A percentile compares a stretch with the other conserved stretches of the same genome.
These are phyloP conservation scores for Prionailurus viverrinus DNA, from an alignment of 2,113 vertebrate genomes.

Conservation along the genomic window DNA sequence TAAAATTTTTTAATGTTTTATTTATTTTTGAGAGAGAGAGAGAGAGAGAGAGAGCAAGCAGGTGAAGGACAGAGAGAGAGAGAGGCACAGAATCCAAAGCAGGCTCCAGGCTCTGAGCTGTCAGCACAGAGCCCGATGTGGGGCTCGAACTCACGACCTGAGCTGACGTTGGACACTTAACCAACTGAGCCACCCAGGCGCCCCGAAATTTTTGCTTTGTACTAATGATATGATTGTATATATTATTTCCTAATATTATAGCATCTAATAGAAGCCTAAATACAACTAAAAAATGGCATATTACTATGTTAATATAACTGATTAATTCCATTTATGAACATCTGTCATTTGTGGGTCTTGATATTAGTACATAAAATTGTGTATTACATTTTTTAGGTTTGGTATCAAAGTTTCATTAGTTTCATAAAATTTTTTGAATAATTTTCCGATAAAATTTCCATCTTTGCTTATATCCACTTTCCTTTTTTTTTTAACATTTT, in stretches of 20 bases:
- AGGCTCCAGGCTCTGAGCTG: no score
- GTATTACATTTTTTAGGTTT: not conserved
- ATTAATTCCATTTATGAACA: conserved; percentile 24
- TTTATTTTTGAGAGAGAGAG: no score
- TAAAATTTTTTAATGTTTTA: no score
- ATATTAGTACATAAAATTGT: not conserved
- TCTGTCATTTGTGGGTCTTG: not conserved
- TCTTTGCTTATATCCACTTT: not conserved
- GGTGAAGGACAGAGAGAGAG: no score
- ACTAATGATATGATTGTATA: not conserved
- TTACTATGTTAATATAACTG: not conserved
- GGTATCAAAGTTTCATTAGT: conserved; percentile 5
- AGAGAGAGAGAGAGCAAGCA: no score
- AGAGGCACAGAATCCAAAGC: no score
- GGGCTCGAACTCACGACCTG: no score
- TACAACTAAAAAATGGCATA: not conserved
- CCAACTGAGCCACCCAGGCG: no score
- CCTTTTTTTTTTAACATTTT: not conserved
- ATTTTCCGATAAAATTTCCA: not conserved
- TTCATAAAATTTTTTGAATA: conserved; percentile 34
- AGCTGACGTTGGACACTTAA: no score
- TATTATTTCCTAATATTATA: not conserved
- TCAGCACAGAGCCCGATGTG: no score
- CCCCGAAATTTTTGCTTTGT: not conserved
- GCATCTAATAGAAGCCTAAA: not conserved